A percentile compares a stretch with the other conserved stretches of the same genome.
Evolutionary conservation across 2,113 vertebrate species (phyloP).

Genomic region (Urocolius indicus): DNA sequence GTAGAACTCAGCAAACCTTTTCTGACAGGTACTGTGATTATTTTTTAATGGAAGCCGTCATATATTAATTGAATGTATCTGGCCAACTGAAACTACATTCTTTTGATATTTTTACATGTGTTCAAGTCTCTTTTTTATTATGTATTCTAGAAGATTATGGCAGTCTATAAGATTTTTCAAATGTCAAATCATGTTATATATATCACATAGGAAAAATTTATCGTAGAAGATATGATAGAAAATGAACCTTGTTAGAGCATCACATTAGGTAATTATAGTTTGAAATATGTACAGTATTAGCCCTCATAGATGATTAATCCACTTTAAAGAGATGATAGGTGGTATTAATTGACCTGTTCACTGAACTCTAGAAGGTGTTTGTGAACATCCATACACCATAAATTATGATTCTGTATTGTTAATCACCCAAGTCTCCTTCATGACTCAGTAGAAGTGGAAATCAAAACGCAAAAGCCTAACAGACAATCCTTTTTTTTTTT

Average conservation of each 20-base stretch:
- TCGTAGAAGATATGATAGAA: constrained; percentile 5
- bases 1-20: neutral
- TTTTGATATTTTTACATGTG: constrained; percentile 15
- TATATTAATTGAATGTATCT: constrained; percentile 21
- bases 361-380: constrained; percentile 40
- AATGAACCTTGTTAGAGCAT: constrained; percentile 21
- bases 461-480: constrained; percentile 1
- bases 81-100: neutral
- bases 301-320: constrained; percentile 22
- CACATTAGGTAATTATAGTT: neutral
- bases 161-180: constrained; percentile 21
- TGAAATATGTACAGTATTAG: constrained; percentile 21
- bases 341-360: constrained; percentile 49
- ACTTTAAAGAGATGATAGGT: constrained; percentile 24
- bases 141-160: neutral
- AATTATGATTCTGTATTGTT: neutral
- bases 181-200: constrained; percentile 20
- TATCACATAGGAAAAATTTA: neutral
- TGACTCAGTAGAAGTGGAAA: constrained; percentile 19
- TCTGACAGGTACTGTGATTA: constrained; percentile 2
- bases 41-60: constrained; percentile 24
- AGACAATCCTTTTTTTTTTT: neutral
- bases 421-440: constrained; percentile 11
- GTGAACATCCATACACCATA: neutral
- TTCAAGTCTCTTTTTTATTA: constrained; percentile 12